These are phyloP conservation scores for Moxostoma hubbsi DNA, from an alignment of 2,797 vertebrate genomes.

Conservation along the genomic window DNA sequence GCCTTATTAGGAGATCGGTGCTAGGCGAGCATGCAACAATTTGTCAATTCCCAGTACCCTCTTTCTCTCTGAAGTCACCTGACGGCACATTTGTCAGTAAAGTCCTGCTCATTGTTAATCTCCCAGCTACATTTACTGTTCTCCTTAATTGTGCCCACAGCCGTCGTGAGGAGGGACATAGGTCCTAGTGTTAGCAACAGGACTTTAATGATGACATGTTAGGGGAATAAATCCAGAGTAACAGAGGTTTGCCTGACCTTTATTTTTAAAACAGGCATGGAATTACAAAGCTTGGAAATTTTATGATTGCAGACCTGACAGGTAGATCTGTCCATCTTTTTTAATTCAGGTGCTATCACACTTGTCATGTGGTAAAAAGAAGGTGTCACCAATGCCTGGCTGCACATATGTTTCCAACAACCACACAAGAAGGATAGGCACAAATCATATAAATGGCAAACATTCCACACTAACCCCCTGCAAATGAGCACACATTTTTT, in stretches of 20 bases:
- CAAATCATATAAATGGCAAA: not conserved
- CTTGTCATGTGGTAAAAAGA: not conserved
- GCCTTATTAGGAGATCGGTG: slow-evolving; percentile 28
- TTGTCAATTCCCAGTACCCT: slow-evolving; percentile 21
- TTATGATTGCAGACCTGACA: not conserved
- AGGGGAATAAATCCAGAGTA: slow-evolving; percentile 9
- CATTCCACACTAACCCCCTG: not conserved
- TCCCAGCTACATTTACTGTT: not conserved
- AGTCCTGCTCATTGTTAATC: slow-evolving; percentile 11
- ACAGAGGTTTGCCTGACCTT: not conserved
- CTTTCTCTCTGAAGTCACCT: slow-evolving; percentile 30
- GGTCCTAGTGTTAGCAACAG: not conserved
- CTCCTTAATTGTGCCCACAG: not conserved
- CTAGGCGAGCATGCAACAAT: slow-evolving; percentile 2
- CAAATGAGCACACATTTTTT: not conserved
- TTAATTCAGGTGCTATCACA: slow-evolving; percentile 7
- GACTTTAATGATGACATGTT: not conserved
- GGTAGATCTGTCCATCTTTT: not conserved
- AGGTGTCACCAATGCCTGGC: not conserved
- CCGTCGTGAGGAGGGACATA: not conserved
- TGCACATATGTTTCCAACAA: not conserved
- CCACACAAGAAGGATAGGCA: not conserved
- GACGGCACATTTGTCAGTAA: slow-evolving; percentile 24
- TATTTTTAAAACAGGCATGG: not conserved
- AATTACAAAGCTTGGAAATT: not conserved